phyloP scores from a whole-genome alignment of 2,888 invertebrate species.

The Hydropsyche betteni region DNA sequence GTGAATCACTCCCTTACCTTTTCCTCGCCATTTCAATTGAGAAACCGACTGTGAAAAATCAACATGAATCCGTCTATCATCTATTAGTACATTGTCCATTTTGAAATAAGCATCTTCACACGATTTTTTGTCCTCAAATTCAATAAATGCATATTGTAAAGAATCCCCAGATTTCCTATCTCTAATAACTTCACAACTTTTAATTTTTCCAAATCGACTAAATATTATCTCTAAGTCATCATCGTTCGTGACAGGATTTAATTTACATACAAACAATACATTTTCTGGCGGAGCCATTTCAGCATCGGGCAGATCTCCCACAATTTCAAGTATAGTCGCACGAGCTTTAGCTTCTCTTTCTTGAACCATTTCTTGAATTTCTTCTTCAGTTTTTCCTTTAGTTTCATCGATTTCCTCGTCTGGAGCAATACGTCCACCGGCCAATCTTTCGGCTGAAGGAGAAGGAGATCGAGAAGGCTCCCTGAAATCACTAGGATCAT shows the following conservation, averaged over 20 bases:
- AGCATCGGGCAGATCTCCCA: constrained; percentile 96
- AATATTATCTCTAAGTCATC: constrained; percentile 98
- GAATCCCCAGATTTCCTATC: constrained; percentile 94
- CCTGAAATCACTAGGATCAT: constrained; percentile 81
- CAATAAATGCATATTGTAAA: constrained; percentile 98
- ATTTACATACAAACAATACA: constrained; percentile 97
- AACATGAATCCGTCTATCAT: constrained; percentile 98
- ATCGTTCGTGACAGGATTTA: constrained; percentile 97
- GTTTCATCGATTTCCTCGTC: constrained; percentile 94
- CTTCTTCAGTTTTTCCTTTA: constrained; percentile 82
- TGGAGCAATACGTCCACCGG: constrained; percentile 88
- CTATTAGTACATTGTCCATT: constrained; percentile 99
- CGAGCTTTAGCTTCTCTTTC: constrained; percentile 95
- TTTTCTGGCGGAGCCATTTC: constrained; percentile 99
- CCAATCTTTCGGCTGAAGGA: constrained; percentile 81
- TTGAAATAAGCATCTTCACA: constrained; percentile 99
- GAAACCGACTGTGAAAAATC: constrained; percentile 99
- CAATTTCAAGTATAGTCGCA: constrained; percentile 97
- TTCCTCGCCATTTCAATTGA: constrained; percentile 90
- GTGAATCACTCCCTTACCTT: constrained; percentile 80
- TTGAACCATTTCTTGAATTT: constrained; percentile 87
- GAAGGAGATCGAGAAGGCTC: constrained; percentile 90
- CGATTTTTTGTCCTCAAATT: constrained; percentile 89
- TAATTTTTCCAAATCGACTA: constrained; percentile 93
- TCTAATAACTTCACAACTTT: constrained; percentile 94